Conservation (phyloP, 2,113 vertebrate genomes). For the Lipophrys pholis region DNA sequence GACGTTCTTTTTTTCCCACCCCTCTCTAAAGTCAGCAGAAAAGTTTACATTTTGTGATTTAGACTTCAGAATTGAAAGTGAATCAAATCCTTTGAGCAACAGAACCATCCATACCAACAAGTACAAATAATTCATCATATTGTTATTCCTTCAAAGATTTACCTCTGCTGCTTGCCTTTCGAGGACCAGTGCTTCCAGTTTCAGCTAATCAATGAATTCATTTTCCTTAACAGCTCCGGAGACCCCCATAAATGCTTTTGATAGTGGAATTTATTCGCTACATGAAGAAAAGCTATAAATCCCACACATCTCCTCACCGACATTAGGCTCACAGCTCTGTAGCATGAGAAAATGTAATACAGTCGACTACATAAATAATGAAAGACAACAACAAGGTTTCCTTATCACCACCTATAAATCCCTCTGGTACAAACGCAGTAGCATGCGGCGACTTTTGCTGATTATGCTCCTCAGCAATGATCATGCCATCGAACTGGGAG, state of each 20-base stretch:
- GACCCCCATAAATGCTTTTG: conserved; percentile 36
- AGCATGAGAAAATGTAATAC: conserved; percentile 62
- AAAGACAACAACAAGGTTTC: conserved; percentile 74
- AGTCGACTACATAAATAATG: conserved; percentile 75
- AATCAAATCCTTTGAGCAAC: conserved; percentile 32
- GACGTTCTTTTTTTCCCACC: conserved; percentile 13
- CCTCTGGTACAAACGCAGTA: conserved; percentile 35
- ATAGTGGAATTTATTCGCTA: conserved; percentile 64
- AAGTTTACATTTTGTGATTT: conserved; percentile 68
- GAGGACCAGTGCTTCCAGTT: conserved; percentile 44
- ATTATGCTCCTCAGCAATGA: conserved; percentile 63
- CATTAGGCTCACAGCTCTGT: conserved; percentile 36
- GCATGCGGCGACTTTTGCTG: conserved; percentile 50
- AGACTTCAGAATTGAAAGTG: conserved; percentile 53
- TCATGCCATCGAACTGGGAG: conserved; percentile 43
- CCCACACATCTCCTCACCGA: conserved; percentile 41
- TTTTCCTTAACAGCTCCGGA: conserved; percentile 23
- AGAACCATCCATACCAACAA: conserved; percentile 18
- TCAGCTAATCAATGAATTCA: conserved; percentile 54
- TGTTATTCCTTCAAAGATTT: conserved; percentile 26
- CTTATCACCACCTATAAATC: conserved; percentile 79
- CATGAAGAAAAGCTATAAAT: conserved; percentile 60
- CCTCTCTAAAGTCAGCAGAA: conserved; percentile 69
- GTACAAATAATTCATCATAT: conserved; percentile 13
- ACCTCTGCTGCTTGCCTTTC: conserved; percentile 22